Evolutionary conservation across 2,113 vertebrate genomes (phyloP).

Genomic region (Mesoclemmys tuberculata): DNA sequence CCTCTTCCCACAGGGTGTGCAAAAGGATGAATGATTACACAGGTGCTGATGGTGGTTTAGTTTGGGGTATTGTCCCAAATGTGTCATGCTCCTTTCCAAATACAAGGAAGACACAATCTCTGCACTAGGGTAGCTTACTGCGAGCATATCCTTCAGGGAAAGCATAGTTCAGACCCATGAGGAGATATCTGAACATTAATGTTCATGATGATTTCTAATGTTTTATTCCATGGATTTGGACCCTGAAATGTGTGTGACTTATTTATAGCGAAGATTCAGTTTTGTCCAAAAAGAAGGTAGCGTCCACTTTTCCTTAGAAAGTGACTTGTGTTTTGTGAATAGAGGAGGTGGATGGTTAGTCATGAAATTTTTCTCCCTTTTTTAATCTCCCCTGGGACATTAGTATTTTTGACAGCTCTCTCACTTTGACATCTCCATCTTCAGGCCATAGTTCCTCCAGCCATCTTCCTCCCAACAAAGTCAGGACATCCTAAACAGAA

Average conservation of each 20-base stretch:
- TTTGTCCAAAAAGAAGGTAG: neutral
- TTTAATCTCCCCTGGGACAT: neutral
- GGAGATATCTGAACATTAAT: neutral
- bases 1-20: neutral
- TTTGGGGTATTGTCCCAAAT: neutral
- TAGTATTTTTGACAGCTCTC: fast-evolving
- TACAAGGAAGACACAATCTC: neutral
- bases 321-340: neutral
- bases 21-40: neutral
- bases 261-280: neutral
- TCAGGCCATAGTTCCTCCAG: neutral
- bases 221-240: neutral
- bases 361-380: neutral
- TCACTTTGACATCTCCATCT: neutral
- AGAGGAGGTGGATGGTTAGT: neutral
- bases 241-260: neutral
- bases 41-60: neutral
- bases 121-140: neutral
- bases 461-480: neutral
- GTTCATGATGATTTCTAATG: neutral
- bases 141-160: neutral
- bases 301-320: neutral
- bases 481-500: neutral
- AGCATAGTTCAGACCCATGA: neutral
- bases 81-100: neutral